Percentiles rank a stretch among this genome's conserved stretches.
Conservation (phyloP, 2,113 vertebrate species). For the Podocnemis expansa region DNA sequence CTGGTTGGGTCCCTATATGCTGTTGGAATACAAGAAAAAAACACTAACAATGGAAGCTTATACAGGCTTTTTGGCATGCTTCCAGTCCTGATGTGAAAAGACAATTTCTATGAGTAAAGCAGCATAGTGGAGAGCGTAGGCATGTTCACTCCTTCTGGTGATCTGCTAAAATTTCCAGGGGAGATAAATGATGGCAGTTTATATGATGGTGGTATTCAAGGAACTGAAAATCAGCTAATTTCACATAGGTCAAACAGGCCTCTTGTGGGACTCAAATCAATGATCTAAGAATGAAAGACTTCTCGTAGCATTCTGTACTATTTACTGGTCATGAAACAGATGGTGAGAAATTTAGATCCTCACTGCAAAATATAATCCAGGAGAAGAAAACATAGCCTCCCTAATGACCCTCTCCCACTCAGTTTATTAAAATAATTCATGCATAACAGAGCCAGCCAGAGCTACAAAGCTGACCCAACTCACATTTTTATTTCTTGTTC, state of each 20-base stretch:
- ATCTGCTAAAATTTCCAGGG: neutral
- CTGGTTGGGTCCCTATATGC: neutral
- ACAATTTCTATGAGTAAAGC: neutral
- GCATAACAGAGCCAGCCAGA: neutral
- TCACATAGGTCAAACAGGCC: too few relatives aligned
- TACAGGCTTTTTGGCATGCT: neutral
- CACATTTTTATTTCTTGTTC: neutral
- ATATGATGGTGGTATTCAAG: neutral
- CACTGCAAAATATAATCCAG: neutral
- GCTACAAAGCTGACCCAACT: neutral
- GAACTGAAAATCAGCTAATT: neutral
- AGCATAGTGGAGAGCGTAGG: neutral
- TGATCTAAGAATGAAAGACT: neutral
- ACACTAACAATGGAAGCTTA: neutral
- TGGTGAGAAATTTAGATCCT: neutral
- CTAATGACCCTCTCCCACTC: fast-evolving
- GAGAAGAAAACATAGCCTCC: neutral
- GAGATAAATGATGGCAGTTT: neutral
- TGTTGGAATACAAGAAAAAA: neutral
- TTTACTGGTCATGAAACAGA: neutral
- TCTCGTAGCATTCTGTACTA: neutral
- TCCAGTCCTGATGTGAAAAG: neutral
- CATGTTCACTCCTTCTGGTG: neutral
- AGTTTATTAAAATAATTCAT: neutral
- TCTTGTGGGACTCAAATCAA: too few relatives aligned